phyloP scores from a whole-genome alignment of 92 coral and sea anemone genomes.

The Diadumene lineata region DNA sequence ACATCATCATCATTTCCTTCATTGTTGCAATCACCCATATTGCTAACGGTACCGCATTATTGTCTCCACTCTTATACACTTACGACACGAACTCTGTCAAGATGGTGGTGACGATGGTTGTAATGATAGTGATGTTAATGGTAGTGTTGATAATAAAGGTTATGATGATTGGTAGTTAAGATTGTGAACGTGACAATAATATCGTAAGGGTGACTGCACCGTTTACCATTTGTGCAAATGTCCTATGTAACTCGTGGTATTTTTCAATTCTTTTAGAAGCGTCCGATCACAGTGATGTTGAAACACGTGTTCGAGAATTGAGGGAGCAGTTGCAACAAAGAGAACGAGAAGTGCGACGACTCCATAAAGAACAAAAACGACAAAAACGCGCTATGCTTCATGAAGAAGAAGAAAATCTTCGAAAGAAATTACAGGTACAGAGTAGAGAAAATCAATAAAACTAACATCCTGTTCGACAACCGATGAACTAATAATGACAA shows the following conservation, averaged over 20 bases:
- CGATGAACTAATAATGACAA: too few species aligned
- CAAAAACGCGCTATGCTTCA: conserved; percentile 82
- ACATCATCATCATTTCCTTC: conserved; percentile 12
- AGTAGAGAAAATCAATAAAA: neutral
- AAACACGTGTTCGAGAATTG: conserved; percentile 78
- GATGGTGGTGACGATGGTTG: too few species aligned
- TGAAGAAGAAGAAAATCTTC: conserved; percentile 80
- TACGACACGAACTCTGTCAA: too few species aligned
- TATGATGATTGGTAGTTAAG: too few species aligned
- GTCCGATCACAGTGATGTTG: conserved; percentile 92
- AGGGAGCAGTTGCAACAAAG: conserved; percentile 81
- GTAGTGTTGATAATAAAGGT: too few species aligned
- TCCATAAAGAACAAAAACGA: conserved; percentile 80
- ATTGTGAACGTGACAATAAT: too few species aligned
- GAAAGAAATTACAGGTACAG: conserved; percentile 86
- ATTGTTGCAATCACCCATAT: conserved; percentile 4
- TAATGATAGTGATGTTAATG: too few species aligned
- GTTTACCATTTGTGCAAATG: conserved; percentile 49
- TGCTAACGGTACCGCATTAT: too few species aligned
- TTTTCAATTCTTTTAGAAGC: conserved; percentile 63
- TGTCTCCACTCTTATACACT: too few species aligned
- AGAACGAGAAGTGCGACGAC: conserved; percentile 83
- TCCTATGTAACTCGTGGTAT: conserved; percentile 6
- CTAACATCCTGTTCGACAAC: too few species aligned
- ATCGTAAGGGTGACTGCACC: too few species aligned